These are phyloP conservation scores for Tiliqua scincoides DNA, from an alignment of 2,113 vertebrate genomes.

Conservation along the genomic window DNA sequence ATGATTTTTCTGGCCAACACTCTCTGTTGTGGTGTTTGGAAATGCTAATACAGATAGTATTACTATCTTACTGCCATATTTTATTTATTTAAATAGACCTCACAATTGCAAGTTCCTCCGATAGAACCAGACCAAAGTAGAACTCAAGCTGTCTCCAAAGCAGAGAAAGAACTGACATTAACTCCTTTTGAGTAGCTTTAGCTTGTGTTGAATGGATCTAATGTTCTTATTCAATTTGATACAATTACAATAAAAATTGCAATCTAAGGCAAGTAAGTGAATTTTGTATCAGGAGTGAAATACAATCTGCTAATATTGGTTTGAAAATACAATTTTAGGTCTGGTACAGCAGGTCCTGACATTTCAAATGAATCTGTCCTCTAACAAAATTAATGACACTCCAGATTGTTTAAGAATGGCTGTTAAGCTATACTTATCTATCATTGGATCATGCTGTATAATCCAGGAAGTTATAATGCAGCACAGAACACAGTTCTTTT, in stretches of 20 bases:
- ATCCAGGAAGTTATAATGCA: slow-evolving; percentile 71
- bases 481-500: slow-evolving; percentile 56
- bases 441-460: slow-evolving; percentile 69
- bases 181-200: slow-evolving; percentile 21
- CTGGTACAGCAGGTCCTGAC: slow-evolving; percentile 77
- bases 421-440: slow-evolving; percentile 77
- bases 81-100: slow-evolving; percentile 38
- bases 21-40: not conserved
- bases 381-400: slow-evolving; percentile 76
- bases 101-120: not conserved
- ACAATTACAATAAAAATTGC: slow-evolving; percentile 72
- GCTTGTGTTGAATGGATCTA: slow-evolving; percentile 51
- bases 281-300: slow-evolving; percentile 78
- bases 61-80: not conserved
- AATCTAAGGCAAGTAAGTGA: slow-evolving; percentile 69
- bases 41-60: not conserved
- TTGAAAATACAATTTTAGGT: slow-evolving; percentile 79
- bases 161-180: not conserved
- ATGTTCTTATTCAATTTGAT: slow-evolving; percentile 64
- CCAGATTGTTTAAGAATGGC: slow-evolving; percentile 77
- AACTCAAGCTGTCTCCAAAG: slow-evolving; percentile 8
- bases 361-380: slow-evolving; percentile 78
- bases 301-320: slow-evolving; percentile 79
- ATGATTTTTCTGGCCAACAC: not conserved
- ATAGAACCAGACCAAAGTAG: not conserved